phyloP scores from a whole-genome alignment of 2,113 vertebrate species.

The Crotalus tigris region DNA sequence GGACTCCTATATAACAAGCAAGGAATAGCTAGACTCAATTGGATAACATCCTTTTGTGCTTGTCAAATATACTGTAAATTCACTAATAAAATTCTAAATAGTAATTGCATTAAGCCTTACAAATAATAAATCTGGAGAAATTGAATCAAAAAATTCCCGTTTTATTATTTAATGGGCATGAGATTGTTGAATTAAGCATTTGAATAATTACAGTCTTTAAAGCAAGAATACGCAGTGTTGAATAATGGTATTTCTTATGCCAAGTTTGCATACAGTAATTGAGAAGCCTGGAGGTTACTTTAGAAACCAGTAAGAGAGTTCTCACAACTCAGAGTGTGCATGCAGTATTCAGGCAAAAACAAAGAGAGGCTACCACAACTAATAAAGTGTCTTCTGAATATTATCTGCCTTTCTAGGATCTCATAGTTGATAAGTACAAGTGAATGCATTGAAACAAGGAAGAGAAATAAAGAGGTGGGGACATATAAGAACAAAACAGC shows the following conservation, averaged over 20 bases:
- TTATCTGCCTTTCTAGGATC: background rate
- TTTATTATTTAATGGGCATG: constrained; percentile 48
- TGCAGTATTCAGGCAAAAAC: background rate
- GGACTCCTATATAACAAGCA: constrained; percentile 10
- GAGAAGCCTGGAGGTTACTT: constrained; percentile 52
- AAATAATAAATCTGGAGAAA: constrained; percentile 22
- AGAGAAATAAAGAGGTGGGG: background rate
- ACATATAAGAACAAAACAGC: background rate
- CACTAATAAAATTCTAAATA: constrained; percentile 18
- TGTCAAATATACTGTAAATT: constrained; percentile 19
- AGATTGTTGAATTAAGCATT: constrained; percentile 54
- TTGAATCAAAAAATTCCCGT: constrained; percentile 10
- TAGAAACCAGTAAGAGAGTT: constrained; percentile 34
- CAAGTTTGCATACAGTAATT: constrained; percentile 44
- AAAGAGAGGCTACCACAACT: background rate
- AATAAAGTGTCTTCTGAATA: background rate
- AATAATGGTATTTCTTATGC: constrained; percentile 51
- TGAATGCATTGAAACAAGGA: background rate
- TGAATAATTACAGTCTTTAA: constrained; percentile 59
- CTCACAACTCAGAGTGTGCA: background rate
- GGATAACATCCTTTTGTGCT: background rate
- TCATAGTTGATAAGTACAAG: constrained; percentile 17
- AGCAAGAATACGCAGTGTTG: constrained; percentile 35
- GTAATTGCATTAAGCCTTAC: constrained; percentile 28
- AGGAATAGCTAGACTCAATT: constrained; percentile 1